These are phyloP conservation scores for Microcebus jonahi DNA, from an alignment of 2,113 vertebrate species.

Conservation along the genomic window DNA sequence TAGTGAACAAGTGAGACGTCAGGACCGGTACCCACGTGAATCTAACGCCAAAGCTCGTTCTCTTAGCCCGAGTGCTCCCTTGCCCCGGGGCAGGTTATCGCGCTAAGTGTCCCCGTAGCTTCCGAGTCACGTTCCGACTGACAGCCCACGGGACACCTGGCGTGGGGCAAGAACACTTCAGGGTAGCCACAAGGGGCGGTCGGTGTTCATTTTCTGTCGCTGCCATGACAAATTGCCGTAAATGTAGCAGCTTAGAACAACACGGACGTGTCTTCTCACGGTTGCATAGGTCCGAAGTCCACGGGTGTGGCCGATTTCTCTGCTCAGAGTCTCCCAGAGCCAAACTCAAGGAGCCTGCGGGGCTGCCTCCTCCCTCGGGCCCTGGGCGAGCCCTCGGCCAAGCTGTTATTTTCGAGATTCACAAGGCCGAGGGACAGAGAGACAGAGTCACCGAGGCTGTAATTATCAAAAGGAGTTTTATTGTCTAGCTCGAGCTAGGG, in stretches of 20 bases:
- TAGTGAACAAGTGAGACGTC: accelerated
- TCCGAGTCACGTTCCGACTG: neutral
- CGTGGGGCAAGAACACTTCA: accelerated
- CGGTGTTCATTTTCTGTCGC: accelerated
- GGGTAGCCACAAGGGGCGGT: accelerated
- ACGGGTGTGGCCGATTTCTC: too few species aligned
- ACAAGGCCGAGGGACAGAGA: too few species aligned
- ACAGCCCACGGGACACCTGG: accelerated
- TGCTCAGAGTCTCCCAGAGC: neutral
- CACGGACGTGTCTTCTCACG: accelerated
- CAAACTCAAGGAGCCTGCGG: neutral
- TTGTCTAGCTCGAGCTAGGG: too few species aligned
- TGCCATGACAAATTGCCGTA: neutral
- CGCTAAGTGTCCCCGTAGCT: accelerated
- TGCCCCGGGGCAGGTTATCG: accelerated
- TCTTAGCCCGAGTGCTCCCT: accelerated
- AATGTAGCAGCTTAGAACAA: neutral
- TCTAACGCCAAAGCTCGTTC: neutral
- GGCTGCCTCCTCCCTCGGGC: accelerated
- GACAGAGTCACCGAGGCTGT: too few species aligned
- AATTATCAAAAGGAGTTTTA: too few species aligned
- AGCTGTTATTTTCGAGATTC: too few species aligned
- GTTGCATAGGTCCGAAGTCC: neutral
- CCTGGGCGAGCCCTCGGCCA: accelerated
- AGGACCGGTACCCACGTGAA: neutral